These are phyloP conservation scores for Salticus scenicus DNA, from an alignment of 2,888 invertebrate species.

Conservation along the genomic window DNA sequence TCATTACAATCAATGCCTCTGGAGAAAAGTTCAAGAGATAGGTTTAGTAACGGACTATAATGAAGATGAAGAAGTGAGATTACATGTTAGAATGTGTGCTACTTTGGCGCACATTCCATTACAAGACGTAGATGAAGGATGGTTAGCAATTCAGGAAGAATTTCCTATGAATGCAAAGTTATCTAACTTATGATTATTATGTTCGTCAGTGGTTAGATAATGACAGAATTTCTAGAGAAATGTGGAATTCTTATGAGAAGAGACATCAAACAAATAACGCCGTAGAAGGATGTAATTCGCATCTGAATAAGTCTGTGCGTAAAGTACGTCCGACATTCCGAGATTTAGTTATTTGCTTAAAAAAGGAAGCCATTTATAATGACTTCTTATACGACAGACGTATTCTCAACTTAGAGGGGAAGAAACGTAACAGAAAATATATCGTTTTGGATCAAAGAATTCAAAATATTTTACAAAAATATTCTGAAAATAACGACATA, in stretches of 20 bases:
- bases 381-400: too few relatives aligned
- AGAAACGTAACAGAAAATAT: too few relatives aligned
- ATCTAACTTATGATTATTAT: conserved; percentile 4
- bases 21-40: neutral
- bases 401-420: too few relatives aligned
- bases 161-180: neutral
- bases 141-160: neutral
- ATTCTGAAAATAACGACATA: too few relatives aligned
- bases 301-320: too few relatives aligned
- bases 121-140: neutral
- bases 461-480: too few relatives aligned
- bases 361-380: too few relatives aligned
- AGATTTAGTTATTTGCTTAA: too few relatives aligned
- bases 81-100: conserved; percentile 3
- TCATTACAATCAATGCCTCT: conserved; percentile 25
- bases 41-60: neutral
- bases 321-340: too few relatives aligned
- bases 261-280: too few relatives aligned
- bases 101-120: neutral
- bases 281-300: too few relatives aligned
- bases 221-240: neutral
- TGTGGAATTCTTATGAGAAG: neutral
- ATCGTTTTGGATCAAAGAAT: too few relatives aligned
- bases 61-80: neutral
- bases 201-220: neutral